phyloP scores from a whole-genome alignment of 2,113 vertebrate species.

The Brachyhypopomus gauderio region DNA sequence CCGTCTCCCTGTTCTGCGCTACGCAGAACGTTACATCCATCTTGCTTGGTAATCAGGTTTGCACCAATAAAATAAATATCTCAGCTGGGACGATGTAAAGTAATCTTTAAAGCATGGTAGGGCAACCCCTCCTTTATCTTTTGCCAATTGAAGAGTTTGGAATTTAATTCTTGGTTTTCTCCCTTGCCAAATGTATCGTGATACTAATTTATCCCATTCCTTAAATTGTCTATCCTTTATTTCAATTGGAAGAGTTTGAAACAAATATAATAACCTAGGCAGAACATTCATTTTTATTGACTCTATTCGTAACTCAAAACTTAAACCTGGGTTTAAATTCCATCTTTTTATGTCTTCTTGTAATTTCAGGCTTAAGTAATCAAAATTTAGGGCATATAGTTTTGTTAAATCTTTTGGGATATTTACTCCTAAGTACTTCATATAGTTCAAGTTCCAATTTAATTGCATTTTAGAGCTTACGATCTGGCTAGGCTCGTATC shows the following conservation, averaged over 20 bases:
- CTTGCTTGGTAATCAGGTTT: background rate
- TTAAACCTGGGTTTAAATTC: background rate
- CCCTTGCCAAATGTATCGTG: background rate
- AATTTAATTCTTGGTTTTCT: conserved; percentile 6
- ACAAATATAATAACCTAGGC: no score
- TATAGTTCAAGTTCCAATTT: background rate
- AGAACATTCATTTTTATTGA: no score
- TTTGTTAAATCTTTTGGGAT: conserved; percentile 17
- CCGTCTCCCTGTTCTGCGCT: no score
- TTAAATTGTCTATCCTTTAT: background rate
- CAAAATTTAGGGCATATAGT: background rate
- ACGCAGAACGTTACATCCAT: no score
- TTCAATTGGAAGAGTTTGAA: no score
- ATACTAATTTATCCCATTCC: conserved; percentile 1
- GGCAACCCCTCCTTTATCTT: background rate
- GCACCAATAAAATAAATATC: background rate
- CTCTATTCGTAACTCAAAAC: background rate
- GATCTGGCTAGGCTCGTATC: background rate
- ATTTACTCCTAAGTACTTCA: conserved; percentile 18
- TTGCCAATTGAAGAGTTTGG: background rate
- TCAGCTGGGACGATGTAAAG: background rate
- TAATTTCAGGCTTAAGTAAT: background rate
- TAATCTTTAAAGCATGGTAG: background rate
- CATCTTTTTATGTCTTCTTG: background rate
- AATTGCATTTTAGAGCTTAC: background rate